These are phyloP conservation scores for Petrophora chlorosata DNA, from an alignment of 2,888 invertebrate species.

Conservation along the genomic window DNA sequence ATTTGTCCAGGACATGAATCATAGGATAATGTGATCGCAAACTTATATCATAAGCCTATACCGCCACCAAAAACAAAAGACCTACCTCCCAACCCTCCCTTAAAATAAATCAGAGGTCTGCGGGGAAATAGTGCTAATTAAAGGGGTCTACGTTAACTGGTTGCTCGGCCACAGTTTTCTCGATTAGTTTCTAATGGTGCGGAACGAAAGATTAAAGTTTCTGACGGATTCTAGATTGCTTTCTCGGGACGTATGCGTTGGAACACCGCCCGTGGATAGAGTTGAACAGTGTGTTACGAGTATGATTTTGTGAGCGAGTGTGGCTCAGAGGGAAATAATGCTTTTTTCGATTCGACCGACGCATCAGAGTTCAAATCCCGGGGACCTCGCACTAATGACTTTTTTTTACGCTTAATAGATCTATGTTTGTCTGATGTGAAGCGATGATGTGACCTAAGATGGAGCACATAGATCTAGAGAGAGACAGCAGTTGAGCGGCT, in stretches of 20 bases:
- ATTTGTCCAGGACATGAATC: slow-evolving; percentile 25
- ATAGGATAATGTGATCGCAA: slow-evolving; percentile 39
- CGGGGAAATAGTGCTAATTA: slow-evolving; percentile 46
- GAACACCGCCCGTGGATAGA: slow-evolving; percentile 5
- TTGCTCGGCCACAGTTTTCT: slow-evolving; percentile 51
- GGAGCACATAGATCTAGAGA: too few species aligned
- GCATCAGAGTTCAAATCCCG: too few species aligned
- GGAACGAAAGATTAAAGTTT: slow-evolving; percentile 64
- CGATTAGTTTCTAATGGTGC: slow-evolving; percentile 65
- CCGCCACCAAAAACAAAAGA: slow-evolving; percentile 38
- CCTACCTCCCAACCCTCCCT: slow-evolving; percentile 27
- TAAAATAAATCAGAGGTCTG: slow-evolving; percentile 22
- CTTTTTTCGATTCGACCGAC: too few species aligned
- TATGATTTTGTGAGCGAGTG: too few species aligned
- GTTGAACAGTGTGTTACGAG: slow-evolving; percentile 4
- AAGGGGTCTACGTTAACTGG: slow-evolving; percentile 48
- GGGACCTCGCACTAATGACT: too few species aligned
- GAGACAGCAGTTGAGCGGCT: too few species aligned
- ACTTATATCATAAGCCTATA: slow-evolving; percentile 46
- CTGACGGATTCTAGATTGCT: slow-evolving; percentile 43
- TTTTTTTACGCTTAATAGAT: too few species aligned
- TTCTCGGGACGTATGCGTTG: slow-evolving; percentile 28
- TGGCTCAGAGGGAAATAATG: too few species aligned
- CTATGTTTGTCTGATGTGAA: too few species aligned
- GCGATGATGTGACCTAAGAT: too few species aligned